Evolutionary conservation across 2,888 invertebrate genomes (phyloP).

Genomic region (Catocala fraxini): DNA sequence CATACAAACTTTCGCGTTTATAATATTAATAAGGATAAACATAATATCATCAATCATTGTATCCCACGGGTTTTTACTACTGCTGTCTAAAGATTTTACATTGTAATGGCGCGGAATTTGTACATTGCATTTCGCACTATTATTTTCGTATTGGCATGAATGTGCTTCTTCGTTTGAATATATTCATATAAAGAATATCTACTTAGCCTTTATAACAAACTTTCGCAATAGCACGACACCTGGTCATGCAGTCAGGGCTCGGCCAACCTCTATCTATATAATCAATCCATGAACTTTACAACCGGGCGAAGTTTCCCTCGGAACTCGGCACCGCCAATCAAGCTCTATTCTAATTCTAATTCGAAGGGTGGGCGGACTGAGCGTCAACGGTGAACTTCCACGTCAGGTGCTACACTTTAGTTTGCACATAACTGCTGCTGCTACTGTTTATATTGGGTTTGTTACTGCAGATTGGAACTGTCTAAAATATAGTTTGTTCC

Average conservation of each 20-base stretch:
- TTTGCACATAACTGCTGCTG: constrained; percentile 37
- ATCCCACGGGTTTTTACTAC: too few relatives aligned
- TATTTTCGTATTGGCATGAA: too few relatives aligned
- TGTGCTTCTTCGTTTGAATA: too few relatives aligned
- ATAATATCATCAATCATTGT: too few relatives aligned
- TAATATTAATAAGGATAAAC: too few relatives aligned
- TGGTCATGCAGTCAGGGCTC: constrained; percentile 7
- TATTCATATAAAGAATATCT: too few relatives aligned
- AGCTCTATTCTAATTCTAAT: constrained; percentile 61
- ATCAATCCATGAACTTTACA: constrained; percentile 45
- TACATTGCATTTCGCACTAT: too few relatives aligned
- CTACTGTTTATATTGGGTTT: constrained; percentile 46
- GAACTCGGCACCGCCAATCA: constrained; percentile 55
- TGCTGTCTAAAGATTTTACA: too few relatives aligned
- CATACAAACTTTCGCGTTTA: too few relatives aligned
- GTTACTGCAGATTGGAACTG: constrained; percentile 31
- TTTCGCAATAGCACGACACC: neutral
- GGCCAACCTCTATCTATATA: constrained; percentile 23
- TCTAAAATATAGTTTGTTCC: constrained; percentile 18
- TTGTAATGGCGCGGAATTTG: too few relatives aligned
- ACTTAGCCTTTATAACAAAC: neutral
- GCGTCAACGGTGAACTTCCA: constrained; percentile 43
- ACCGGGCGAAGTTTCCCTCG: constrained; percentile 42
- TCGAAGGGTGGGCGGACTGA: constrained; percentile 29
- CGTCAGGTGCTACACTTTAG: constrained; percentile 49